These are phyloP conservation scores for Cataglyphis rosenhaueri DNA, from an alignment of 2,888 invertebrate species.

Conservation along the genomic window DNA sequence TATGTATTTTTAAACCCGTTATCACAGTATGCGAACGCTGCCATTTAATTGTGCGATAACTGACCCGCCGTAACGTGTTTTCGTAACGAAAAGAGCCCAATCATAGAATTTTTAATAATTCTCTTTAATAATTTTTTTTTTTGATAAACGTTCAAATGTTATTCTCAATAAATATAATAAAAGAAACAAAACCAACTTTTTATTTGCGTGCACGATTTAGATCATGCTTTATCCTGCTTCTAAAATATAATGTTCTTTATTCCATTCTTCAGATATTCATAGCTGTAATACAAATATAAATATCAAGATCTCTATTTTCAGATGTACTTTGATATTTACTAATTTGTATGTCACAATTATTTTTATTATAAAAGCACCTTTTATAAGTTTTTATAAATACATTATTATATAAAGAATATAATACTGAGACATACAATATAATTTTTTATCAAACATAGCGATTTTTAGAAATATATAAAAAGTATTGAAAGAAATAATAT, in stretches of 20 bases:
- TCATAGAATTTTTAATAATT: not conserved
- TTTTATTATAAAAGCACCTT: not conserved
- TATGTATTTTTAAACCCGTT: conserved; percentile 46
- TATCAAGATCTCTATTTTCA: not conserved
- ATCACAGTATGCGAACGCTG: conserved; percentile 41
- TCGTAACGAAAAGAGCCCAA: conserved; percentile 11
- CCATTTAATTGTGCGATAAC: conserved; percentile 49
- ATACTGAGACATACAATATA: not conserved
- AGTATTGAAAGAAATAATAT: not conserved
- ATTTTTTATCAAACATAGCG: not conserved
- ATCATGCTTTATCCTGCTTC: not conserved
- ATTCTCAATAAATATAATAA: not conserved
- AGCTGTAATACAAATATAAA: not conserved
- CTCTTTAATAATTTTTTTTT: not conserved
- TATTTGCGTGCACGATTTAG: not conserved
- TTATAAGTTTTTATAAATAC: not conserved
- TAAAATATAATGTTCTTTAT: not conserved
- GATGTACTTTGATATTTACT: not conserved
- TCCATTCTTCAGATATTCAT: not conserved
- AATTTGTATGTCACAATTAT: not conserved
- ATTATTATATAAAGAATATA: not conserved
- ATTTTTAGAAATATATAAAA: not conserved
- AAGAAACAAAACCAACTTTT: not conserved
- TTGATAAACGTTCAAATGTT: not conserved
- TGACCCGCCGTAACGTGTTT: conserved; percentile 62